Evolutionary conservation across 1,140 invertebrate species (phyloP).

Genomic region (Anastrepha obliqua): DNA sequence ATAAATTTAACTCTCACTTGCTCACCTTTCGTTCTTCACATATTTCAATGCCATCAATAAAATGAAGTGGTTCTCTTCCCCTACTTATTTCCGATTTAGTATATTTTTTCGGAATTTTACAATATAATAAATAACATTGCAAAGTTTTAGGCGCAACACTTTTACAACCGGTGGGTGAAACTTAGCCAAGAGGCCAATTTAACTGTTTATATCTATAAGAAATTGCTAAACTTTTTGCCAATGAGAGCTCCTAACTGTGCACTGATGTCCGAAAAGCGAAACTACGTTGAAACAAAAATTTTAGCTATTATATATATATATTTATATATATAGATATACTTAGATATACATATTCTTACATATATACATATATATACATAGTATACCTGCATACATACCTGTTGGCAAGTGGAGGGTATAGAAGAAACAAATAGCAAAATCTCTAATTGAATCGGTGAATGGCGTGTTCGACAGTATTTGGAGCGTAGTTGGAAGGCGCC

Average conservation of each 20-base stretch:
- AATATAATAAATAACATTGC: slow-evolving; percentile 4
- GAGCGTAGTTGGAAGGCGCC: neutral
- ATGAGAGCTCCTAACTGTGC: neutral
- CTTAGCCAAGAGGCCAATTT: neutral
- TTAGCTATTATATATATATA: neutral
- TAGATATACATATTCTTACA: no score
- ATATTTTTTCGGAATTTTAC: neutral
- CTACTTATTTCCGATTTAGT: no score
- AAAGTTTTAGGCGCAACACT: neutral
- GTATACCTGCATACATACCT: no score
- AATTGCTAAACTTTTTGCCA: neutral
- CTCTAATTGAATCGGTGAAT: neutral
- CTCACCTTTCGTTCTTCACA: no score
- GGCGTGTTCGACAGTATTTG: neutral
- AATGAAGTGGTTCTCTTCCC: no score
- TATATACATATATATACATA: no score
- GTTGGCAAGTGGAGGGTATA: no score
- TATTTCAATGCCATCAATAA: no score
- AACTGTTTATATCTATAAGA: neutral
- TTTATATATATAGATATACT: no score
- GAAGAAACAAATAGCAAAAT: no score
- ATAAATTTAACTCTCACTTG: no score
- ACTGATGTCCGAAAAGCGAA: neutral
- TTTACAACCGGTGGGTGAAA: neutral
- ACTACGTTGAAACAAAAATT: neutral